Base-by-base conservation (phyloP, 2,113 vertebrate species). In the Zosterops japonicus region DNA sequence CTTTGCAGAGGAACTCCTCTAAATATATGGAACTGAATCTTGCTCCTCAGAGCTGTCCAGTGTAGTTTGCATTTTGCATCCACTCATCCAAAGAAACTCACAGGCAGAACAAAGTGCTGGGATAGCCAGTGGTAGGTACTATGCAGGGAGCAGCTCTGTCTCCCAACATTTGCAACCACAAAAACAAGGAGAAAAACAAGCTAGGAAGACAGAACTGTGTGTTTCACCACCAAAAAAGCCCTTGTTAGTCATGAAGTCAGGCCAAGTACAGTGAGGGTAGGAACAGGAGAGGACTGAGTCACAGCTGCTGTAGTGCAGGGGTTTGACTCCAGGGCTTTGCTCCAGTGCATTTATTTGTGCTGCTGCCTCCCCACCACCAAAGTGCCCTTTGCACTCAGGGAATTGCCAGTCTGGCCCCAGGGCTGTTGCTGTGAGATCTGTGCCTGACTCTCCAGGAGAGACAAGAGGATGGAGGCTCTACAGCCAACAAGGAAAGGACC, bases 341-440 rank as follows among this genome's bases (percentile, higher is more conserved):
- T 70, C 69, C 12, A 21, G 1, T 57, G n/a, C 36, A 57, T 92
- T 63, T 76, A 36, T 76, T 61, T 25, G 12, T 85, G 65, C 70
- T 88, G 60, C 70, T 85, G 25, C 79, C 47, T 85, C 74, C 70
- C 35, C 61, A 63, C 5, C 39, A 63, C 19, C 71, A 61, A 29
- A 20, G 14, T 33, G 42, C 13, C 22, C 31, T 35, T 24, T 27
- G 21, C 44, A 56, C 36, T 52, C 22, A 4, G 5, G 46, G 24
- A 6, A 5, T 6, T 47, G 18, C 23, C 41, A 18, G 17, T 55
- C 44, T 64, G 63, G 23, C 23, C n/a, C 25, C 35, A 5, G 47
- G 14, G 19, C 2, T 65, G 55, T 1, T 74, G 44, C 52, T 5
- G 1, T 41, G 1, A 4, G 11, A 22, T 65, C 46, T 14, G 11